Conservation (phyloP, 2,797 vertebrate species). For the Salmo trutta region DNA sequence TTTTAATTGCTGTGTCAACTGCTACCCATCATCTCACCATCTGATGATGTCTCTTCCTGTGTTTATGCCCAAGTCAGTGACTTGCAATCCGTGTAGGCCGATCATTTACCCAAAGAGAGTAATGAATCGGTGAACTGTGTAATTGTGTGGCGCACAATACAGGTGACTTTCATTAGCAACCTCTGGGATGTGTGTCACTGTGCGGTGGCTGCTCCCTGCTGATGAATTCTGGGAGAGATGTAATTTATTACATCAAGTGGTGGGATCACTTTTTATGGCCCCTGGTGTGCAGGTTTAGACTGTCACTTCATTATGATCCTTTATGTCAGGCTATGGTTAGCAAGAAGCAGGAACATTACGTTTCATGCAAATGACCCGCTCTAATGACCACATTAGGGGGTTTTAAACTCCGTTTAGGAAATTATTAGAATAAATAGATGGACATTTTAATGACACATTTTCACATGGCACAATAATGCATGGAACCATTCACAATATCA, state of each 20-base stretch:
- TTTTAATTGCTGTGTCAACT: constrained; percentile 4
- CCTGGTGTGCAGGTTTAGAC: constrained; percentile 25
- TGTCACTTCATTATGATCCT: constrained; percentile 10
- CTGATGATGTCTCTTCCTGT: constrained; percentile 14
- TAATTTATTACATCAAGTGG: constrained; percentile 43
- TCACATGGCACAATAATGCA: background rate
- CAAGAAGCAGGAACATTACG: constrained; percentile 35
- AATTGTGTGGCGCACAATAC: constrained; percentile 77
- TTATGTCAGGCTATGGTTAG: constrained; percentile 31
- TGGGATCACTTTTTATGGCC: constrained; percentile 33
- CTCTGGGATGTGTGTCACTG: constrained; percentile 63
- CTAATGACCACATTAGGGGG: constrained; percentile 50
- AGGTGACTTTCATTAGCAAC: constrained; percentile 77
- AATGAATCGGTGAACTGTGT: constrained; percentile 76
- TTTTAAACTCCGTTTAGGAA: constrained; percentile 42
- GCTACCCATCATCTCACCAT: background rate
- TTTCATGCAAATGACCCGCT: constrained; percentile 40
- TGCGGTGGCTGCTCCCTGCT: constrained; percentile 44
- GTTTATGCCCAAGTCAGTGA: constrained; percentile 53
- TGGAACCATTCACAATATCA: background rate
- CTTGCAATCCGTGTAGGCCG: constrained; percentile 58
- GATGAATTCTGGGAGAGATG: constrained; percentile 35
- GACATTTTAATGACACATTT: constrained; percentile 32
- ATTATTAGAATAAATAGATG: constrained; percentile 49
- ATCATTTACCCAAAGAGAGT: constrained; percentile 60